Evolutionary conservation across 2,888 invertebrate genomes (phyloP), one percentile per base, ranked within the genome.

Genomic region (Rhingia campestris): DNA sequence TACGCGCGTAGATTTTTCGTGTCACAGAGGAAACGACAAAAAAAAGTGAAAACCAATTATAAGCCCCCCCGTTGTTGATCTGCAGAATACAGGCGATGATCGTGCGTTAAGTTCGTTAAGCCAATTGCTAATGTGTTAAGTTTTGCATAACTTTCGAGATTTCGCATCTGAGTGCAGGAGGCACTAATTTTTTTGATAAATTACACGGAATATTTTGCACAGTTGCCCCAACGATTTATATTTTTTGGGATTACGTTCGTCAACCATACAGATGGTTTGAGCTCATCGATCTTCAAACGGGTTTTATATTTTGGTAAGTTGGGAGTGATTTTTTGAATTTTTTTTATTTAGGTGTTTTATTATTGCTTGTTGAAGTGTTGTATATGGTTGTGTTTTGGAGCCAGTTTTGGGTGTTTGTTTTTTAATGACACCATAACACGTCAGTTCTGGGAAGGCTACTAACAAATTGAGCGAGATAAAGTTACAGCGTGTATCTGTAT

Each of bases 231-330:
- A 22, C 22, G 22, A 22, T 22, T 30, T 39, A 47, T 63, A 63
- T 39, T 69, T 74, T 54, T 75, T 81, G 56, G 75, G 81, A 81
- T 70, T 81, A 69, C 66, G 41, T 54, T 63, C 53, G 43, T 56
- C 45, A 51, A 63, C 67, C 69, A 37, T 22, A 41, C 41, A 22
- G 63, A 51, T 72, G 54, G 35, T 67, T 81, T 72, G 59, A 72
- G 66, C 53, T 77, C 76, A 76, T 81, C 76, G 61, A 72, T 72
- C 75, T 53, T 45, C 53, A 37, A 81, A 76, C 81, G 63, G 66
- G 81, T 81, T 81, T 81, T 66, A 54, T n/a, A 32, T 54, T 67
- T 43, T 58, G 76, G 81, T 81, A 72, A 76, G 81, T 72, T 49
- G 41, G 4, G n/a, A 61, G 61, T 80, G 45, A 58, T 39, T 35